Conservation (phyloP, 2,888 invertebrate species). For the Apodemia duryi region DNA sequence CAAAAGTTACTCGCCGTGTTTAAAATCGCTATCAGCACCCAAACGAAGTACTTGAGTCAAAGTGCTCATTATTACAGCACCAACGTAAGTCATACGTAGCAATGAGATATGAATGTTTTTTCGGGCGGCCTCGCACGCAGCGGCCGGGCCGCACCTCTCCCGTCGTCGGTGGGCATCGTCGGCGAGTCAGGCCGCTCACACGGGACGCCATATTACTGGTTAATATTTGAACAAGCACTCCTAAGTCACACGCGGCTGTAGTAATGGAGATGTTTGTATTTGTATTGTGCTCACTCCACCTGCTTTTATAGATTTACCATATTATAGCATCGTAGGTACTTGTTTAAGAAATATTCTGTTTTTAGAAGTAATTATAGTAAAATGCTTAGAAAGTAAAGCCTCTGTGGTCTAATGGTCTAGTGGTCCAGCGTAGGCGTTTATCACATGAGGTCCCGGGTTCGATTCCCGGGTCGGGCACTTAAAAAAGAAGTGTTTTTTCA, state of each 20-base stretch:
- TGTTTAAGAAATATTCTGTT: too few species aligned
- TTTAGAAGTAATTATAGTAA: too few species aligned
- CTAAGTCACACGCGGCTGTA: background rate
- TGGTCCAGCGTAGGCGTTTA: too few species aligned
- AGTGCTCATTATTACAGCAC: background rate
- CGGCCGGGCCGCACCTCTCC: background rate
- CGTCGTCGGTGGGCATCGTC: too few species aligned
- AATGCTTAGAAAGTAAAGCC: too few species aligned
- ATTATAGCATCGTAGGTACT: too few species aligned
- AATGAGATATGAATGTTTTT: background rate
- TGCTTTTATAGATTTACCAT: background rate
- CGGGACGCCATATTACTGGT: background rate
- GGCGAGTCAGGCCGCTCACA: too few species aligned
- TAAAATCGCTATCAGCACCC: background rate
- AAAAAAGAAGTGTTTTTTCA: too few species aligned
- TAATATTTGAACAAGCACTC: constrained; percentile 2
- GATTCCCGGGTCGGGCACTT: too few species aligned
- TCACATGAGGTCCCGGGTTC: too few species aligned
- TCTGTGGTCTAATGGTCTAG: too few species aligned
- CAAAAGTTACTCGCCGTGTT: too few species aligned
- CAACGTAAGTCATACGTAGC: background rate
- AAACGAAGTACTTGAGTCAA: background rate
- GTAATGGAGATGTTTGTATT: background rate
- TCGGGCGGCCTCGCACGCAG: background rate
- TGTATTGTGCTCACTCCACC: background rate